Evolutionary conservation across 2,797 vertebrate genomes (phyloP), one percentile per base, ranked within the genome.

Genomic region (Esox lucius): DNA sequence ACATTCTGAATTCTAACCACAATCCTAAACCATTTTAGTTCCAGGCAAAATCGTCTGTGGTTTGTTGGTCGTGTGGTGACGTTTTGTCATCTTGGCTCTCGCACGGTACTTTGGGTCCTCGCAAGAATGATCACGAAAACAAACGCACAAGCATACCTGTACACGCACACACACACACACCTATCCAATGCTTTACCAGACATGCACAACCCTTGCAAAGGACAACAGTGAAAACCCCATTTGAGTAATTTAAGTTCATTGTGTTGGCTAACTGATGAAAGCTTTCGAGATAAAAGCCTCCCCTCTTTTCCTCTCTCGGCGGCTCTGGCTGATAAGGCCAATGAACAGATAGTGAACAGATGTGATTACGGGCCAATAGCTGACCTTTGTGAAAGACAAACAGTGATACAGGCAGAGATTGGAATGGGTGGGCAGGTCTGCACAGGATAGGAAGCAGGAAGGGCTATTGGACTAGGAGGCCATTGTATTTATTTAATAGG

Each of bases 311-410:
- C 78, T 75, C 74, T 22, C 68, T 70, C 81, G 79, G 81, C 85
- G 81, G 83, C 87, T 80, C 70, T 28, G 81, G 77, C 79, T 84
- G 83, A 84, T 85, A 78, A 83, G 78, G 78, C 77, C 76, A 85
- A 79, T 84, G 81, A 86, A 87, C 84, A 78, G 80, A 86, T 81
- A 83, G 81, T 83, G 83, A 84, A 87, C 80, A 85, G 81, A 83
- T 79, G 71, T 71, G 74, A 73, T 80, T 84, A 79, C 65, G 75
- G 81, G 80, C 77, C 73, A 75, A 86, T 78, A 76, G 76, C 73
- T 83, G 86, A 83, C 85, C 83, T 86, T 80, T 76, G 79, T 76
- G 80, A 85, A 87, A 87, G 87, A 80, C 80, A 79, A 84, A 79
- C 48, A 61, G 24, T 49, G 65, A 72, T 81, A 77, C 48, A 24